Evolutionary conservation across 2,797 vertebrate species (phyloP), one percentile per base, ranked within the genome.

Genomic region (Sciurus carolinensis): DNA sequence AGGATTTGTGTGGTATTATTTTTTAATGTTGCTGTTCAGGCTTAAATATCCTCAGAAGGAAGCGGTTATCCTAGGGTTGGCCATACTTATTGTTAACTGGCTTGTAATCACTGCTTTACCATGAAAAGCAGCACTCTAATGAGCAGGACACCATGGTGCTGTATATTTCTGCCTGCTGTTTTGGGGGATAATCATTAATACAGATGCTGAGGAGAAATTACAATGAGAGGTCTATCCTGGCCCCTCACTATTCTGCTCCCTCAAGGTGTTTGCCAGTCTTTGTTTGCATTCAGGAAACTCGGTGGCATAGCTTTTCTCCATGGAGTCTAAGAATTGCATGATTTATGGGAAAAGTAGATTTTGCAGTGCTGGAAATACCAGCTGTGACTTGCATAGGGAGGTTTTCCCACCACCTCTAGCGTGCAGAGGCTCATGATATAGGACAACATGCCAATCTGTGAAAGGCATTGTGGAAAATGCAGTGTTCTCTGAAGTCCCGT

Each of bases 401-500:
- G 24, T 84, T 93, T 95, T 64, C 92, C 8, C 17, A 77, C 28
- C 8, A 0, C 73, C 62, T 96, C 36, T 72, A 96, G 92, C 14
- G 11, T 33, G 47, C 42, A 82, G 47, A 30, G 84, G 77, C 90
- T 86, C 44, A 15, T 28, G 22, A 26, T 84, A 82, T 50, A 75
- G 30, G 67, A 98, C 97, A 97, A 7, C 72, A 69, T 77, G 36
- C 73, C 86, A 93, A 10, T 54, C 89, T 98, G 62, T 87, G 39
- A 47, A 90, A 97, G 95, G 66, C 15, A 91, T 59, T 50, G 7
- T 66, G 75, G 87, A 95, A 94, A 50, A 24, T n/a, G 14, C 54
- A 93, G 66, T 20, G 30, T 50, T 96, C 11, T 96, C 96, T 95
- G 72, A 95, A 95, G 87, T 73, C 91, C 77, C 90, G 75, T 87